Percentiles rank a stretch among this genome's conserved stretches.
Evolutionary conservation across 2,113 vertebrate genomes (phyloP).

Genomic region (Corythornis madagascariensis): DNA sequence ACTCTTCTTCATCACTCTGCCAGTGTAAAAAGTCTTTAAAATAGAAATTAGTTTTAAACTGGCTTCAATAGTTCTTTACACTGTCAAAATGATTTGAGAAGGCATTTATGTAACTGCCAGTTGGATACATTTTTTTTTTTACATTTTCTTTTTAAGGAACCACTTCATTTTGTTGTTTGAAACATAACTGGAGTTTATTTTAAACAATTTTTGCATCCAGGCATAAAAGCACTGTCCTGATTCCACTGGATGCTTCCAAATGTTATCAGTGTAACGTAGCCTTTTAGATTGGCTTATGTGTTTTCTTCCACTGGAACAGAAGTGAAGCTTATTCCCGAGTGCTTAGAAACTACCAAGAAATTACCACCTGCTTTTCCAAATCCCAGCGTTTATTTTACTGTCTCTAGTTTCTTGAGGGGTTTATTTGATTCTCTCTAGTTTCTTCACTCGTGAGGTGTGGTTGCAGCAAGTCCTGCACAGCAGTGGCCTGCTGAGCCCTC

Average conservation of each 20-base stretch:
- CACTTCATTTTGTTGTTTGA: background rate
- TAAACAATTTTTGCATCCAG: background rate
- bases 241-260: background rate
- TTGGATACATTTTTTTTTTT: background rate
- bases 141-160: background rate
- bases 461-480: background rate
- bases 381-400: background rate
- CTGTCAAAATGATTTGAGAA: slow-evolving; percentile 16
- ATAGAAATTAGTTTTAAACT: slow-evolving; percentile 17
- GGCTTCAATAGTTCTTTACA: slow-evolving; percentile 1
- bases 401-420: background rate
- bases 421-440: background rate
- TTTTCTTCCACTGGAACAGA: background rate
- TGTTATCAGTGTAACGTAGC: background rate
- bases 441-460: background rate
- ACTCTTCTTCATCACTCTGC: slow-evolving; percentile 1
- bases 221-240: background rate
- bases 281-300: background rate
- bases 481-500: background rate
- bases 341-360: background rate
- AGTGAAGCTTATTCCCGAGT: background rate
- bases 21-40: slow-evolving; percentile 18
- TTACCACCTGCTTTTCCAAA: background rate
- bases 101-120: slow-evolving; percentile 24
- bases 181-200: background rate